Base-by-base conservation (phyloP, 2,797 vertebrate species). In the Melanotaenia nigrans region DNA sequence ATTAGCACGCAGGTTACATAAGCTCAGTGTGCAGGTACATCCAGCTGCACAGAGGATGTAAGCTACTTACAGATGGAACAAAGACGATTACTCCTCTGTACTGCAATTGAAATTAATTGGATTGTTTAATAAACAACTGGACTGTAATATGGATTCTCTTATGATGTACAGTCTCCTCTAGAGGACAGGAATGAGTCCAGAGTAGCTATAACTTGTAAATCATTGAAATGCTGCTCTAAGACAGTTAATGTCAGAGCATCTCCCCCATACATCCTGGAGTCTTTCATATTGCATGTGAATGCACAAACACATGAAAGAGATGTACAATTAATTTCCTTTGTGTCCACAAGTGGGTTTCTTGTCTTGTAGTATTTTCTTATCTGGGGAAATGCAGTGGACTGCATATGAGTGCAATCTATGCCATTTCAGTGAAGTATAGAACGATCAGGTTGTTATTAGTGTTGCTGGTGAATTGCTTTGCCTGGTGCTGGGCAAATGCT, bases 71-170 rank as follows among this genome's bases (percentile, higher is more conserved):
- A 81, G 69, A 81, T 76, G 78, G 79, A 85, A 84, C 88, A 88
- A 94, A 93, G 90, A 88, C 85, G 91, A 92, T 94, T 92, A 90
- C 86, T 74, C 75, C 79, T 33, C 71, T 77, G 78, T 88, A 89
- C 92, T 87, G 68, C 83, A 87, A 88, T 93, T 91, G 90, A 85
- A 79, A 81, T 60, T 70, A 89, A 87, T 79, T 79, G 91, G 78
- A 91, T 91, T 86, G 82, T 70, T 79, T 75, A 75, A 84, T 79
- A 65, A 88, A 84, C 79, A 79, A 81, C 66, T 59, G 45, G 76
- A 74, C 78, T 78, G 71, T 80, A 78, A 67, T 36, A 71, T 30
- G 40, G 73, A 81, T 81, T 65, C 8, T 76, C 51, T 67, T 5
- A 56, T 79, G 65, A 69, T 66, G 65, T 53, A 68, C 33, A 54